A percentile compares a stretch with the other conserved stretches of the same genome.
Evolutionary conservation across 1,140 invertebrate genomes (phyloP).

Genomic region (Linepithema humile): DNA sequence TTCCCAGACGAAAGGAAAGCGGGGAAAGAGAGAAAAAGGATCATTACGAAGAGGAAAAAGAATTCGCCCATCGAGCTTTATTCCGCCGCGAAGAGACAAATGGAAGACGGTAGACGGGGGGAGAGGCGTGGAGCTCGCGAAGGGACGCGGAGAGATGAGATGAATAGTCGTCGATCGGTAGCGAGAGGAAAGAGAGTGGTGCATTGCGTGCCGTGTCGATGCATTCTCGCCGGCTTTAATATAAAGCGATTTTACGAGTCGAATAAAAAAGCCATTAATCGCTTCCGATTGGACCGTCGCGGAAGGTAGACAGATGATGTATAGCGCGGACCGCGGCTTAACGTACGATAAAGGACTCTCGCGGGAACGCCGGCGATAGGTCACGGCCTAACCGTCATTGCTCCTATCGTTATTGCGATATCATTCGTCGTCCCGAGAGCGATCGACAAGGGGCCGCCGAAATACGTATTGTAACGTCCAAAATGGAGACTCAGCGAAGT

Average conservation of each 20-base stretch:
- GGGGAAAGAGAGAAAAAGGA: slow-evolving; percentile 22
- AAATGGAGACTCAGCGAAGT: background rate
- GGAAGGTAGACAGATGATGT: slow-evolving; percentile 49
- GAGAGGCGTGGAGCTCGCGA: slow-evolving; percentile 31
- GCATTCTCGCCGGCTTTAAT: slow-evolving; percentile 73
- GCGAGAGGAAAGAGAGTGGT: background rate
- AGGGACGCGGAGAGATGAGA: background rate
- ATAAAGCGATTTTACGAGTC: slow-evolving; percentile 76
- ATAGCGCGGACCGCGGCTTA: slow-evolving; percentile 31
- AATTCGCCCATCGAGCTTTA: slow-evolving; percentile 50
- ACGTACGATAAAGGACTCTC: slow-evolving; percentile 51
- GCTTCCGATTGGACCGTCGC: slow-evolving; percentile 64
- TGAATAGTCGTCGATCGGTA: slow-evolving; percentile 27
- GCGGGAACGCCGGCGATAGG: slow-evolving; percentile 27
- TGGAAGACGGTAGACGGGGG: slow-evolving; percentile 59
- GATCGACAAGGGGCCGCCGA: background rate
- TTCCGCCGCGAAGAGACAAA: slow-evolving; percentile 64
- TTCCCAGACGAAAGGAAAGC: slow-evolving; percentile 34
- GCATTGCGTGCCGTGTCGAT: slow-evolving; percentile 38
- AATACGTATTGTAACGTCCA: slow-evolving; percentile 12
- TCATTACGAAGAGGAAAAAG: slow-evolving; percentile 66
- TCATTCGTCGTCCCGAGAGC: slow-evolving; percentile 17
- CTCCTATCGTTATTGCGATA: slow-evolving; percentile 42
- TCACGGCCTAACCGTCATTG: slow-evolving; percentile 39
- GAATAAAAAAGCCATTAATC: slow-evolving; percentile 77